Evolutionary conservation across 2,797 vertebrate species (phyloP), one percentile per base, ranked within the genome.

Genomic region (Poeciliopsis infans): DNA sequence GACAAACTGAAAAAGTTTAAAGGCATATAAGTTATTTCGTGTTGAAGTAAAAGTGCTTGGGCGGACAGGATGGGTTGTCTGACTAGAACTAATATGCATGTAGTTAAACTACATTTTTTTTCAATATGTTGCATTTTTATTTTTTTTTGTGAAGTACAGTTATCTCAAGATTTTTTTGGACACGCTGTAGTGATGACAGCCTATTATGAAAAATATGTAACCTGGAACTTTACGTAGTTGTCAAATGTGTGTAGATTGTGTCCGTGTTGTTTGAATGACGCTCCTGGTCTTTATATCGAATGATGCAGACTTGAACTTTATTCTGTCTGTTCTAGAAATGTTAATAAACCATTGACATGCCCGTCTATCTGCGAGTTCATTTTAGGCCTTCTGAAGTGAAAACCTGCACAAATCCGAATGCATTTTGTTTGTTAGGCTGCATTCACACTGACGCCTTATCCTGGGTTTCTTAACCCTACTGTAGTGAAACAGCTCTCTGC

Each of bases 221-320:
- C 86, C 90, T 13, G 78, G 84, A 90, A 61, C 82, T 88, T 85
- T 70, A 87, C 87, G 86, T 92, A 91, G 86, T 75, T 87, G 85
- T 93, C 75, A 79, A 79, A 83, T 82, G 85, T 86, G 81, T 75
- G 82, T 92, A 88, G 86, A 83, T 76, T 75, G 76, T 88, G 82
- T 93, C 83, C 77, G 76, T 83, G 84, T 87, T 79, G 84, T 87
- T 79, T 88, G 80, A 89, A 89, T 79, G 78, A 85, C 79, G 74
- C 84, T 77, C 39, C 70, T 83, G 82, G 78, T 75, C 82, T 91
- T 93, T 86, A 80, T 87, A 86, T 86, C 78, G 72, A 71, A 84
- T 68, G 93, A 91, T 92, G 92, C 86, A 94, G 88, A 88, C 77
- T 1, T 92, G 55, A 88, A 85, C 74, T 86, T 79, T 80, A 85